Percentiles rank a stretch among this genome's conserved stretches.
phyloP scores from a whole-genome alignment of 2,113 vertebrate species.

The Phalacrocorax pelagicus region DNA sequence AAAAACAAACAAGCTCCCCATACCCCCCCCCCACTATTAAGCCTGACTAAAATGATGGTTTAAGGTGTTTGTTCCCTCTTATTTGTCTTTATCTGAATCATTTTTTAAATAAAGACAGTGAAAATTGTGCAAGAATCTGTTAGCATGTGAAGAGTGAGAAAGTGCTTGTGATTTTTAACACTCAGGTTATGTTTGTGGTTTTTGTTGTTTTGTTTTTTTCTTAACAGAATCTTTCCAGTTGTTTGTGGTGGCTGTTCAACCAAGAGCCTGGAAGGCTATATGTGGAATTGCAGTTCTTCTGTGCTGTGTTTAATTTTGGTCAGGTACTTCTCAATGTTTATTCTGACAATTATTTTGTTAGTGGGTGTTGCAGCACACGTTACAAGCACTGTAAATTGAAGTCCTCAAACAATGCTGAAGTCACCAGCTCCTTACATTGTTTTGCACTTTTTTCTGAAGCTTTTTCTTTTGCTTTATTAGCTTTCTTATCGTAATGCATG shows the following conservation, averaged over 20 bases:
- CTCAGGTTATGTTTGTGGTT: background rate
- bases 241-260: conserved; percentile 93
- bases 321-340: conserved; percentile 80
- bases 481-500: background rate
- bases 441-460: background rate
- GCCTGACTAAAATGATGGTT: background rate
- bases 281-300: conserved; percentile 95
- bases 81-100: background rate
- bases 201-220: background rate
- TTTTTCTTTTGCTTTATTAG: background rate
- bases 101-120: background rate
- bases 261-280: conserved; percentile 87
- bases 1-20: background rate
- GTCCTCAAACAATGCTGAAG: background rate
- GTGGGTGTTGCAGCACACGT: background rate
- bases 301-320: conserved; percentile 91
- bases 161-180: background rate
- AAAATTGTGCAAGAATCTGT: background rate
- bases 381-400: background rate
- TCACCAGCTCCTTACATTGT: background rate
- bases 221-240: conserved; percentile 91
- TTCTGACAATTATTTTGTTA: background rate
- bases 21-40: background rate
- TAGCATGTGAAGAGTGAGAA: background rate
- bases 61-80: conserved; percentile 8